A percentile compares a stretch with the other conserved stretches of the same genome.
phyloP scores from a whole-genome alignment of 2,888 invertebrate genomes.

The Nemoura dubitans region DNA sequence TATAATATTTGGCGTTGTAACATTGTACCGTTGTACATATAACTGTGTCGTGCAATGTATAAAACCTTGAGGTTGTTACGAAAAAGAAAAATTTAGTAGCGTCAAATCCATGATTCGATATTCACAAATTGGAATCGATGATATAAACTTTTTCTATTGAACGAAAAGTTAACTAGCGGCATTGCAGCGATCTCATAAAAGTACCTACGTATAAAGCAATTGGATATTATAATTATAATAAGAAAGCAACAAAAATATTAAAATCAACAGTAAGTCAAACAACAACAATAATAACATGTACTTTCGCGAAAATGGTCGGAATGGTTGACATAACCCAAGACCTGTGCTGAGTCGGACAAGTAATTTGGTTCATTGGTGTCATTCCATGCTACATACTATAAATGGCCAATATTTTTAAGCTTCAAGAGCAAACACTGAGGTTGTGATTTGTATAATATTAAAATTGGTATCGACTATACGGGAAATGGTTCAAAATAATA shows the following conservation, averaged over 20 bases:
- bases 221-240: background rate
- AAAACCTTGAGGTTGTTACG: too few relatives aligned
- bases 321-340: background rate
- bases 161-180: too few relatives aligned
- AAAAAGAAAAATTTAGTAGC: too few relatives aligned
- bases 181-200: too few relatives aligned
- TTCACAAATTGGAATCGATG: too few relatives aligned
- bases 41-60: too few relatives aligned
- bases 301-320: background rate
- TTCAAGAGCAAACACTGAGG: background rate
- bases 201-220: too few relatives aligned
- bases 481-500: background rate
- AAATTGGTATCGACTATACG: background rate
- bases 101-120: too few relatives aligned
- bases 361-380: background rate
- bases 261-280: background rate
- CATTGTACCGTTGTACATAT: too few relatives aligned
- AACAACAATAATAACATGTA: background rate
- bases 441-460: background rate
- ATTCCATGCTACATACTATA: background rate
- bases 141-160: too few relatives aligned
- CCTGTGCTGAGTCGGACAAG: background rate
- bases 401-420: background rate
- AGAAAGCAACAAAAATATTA: background rate
- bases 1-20: background rate